Evolutionary conservation across 2,797 vertebrate species (phyloP).

Genomic region (Microtus obscurus): DNA sequence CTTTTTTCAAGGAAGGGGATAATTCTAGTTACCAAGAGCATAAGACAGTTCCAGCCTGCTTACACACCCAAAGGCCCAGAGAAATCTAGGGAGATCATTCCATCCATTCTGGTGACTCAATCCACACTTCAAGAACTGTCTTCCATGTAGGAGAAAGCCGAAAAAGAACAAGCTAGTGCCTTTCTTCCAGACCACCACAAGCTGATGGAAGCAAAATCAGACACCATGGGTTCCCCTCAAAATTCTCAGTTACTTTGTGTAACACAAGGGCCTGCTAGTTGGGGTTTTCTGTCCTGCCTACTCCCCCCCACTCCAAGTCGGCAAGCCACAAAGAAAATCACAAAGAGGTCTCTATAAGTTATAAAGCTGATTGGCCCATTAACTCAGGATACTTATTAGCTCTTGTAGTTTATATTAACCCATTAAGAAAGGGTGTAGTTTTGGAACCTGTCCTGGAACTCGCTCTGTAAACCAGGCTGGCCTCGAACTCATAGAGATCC

Average conservation of each 20-base stretch:
- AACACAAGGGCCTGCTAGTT: too few relatives aligned
- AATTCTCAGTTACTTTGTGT: neutral
- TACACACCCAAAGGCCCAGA: neutral
- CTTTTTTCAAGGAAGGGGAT: neutral
- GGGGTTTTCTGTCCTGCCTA: too few relatives aligned
- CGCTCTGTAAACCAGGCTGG: too few relatives aligned
- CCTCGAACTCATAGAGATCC: too few relatives aligned
- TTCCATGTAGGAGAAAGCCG: neutral
- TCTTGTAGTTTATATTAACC: too few relatives aligned
- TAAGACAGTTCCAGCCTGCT: neutral
- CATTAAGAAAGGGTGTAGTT: too few relatives aligned
- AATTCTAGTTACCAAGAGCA: neutral
- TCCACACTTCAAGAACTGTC: rapidly evolving
- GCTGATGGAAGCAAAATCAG: neutral
- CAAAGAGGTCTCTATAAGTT: too few relatives aligned
- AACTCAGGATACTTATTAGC: too few relatives aligned
- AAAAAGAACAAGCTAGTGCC: neutral
- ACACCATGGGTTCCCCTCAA: rapidly evolving
- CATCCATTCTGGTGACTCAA: neutral
- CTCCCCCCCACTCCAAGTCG: too few relatives aligned
- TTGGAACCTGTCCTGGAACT: too few relatives aligned
- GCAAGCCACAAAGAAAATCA: too few relatives aligned
- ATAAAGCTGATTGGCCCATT: too few relatives aligned
- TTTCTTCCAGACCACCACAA: neutral
- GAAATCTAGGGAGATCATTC: neutral